A percentile compares a stretch with the other conserved stretches of the same genome.
These are phyloP conservation scores for Thomomys bottae DNA, from an alignment of 2,113 vertebrate species.

Conservation along the genomic window DNA sequence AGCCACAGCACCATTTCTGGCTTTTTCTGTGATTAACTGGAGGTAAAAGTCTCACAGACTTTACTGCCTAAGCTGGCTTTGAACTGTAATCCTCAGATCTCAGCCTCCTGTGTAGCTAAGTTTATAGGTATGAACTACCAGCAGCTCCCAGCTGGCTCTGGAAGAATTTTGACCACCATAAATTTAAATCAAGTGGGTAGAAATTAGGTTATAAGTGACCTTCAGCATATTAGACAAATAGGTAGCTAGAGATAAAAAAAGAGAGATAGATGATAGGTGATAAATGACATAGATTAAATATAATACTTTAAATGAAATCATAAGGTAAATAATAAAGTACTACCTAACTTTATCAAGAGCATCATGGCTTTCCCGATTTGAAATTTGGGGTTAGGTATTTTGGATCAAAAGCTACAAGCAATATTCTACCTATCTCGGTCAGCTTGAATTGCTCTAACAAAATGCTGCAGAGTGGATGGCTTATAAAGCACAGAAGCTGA, in stretches of 20 bases:
- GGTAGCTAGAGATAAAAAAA: background rate
- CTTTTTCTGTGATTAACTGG: too few relatives aligned
- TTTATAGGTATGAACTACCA: too few relatives aligned
- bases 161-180: conserved; percentile 27
- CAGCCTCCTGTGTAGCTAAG: too few relatives aligned
- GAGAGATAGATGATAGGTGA: background rate
- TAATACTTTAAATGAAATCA: background rate
- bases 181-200: conserved; percentile 35
- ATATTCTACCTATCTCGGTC: background rate
- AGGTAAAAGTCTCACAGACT: too few relatives aligned
- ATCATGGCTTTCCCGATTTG: background rate
- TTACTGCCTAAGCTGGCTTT: too few relatives aligned
- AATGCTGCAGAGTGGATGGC: background rate
- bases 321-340: conserved; percentile 15
- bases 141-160: too few relatives aligned
- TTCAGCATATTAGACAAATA: background rate
- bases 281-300: background rate
- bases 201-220: background rate
- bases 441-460: background rate
- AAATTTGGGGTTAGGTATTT: background rate
- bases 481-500: background rate
- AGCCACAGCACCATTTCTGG: too few relatives aligned
- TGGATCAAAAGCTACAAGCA: background rate
- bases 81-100: too few relatives aligned
- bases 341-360: conserved; percentile 8